These are phyloP conservation scores for Acropora tenuis DNA, from an alignment of 64 coral and sea anemone genomes.

Conservation along the genomic window DNA sequence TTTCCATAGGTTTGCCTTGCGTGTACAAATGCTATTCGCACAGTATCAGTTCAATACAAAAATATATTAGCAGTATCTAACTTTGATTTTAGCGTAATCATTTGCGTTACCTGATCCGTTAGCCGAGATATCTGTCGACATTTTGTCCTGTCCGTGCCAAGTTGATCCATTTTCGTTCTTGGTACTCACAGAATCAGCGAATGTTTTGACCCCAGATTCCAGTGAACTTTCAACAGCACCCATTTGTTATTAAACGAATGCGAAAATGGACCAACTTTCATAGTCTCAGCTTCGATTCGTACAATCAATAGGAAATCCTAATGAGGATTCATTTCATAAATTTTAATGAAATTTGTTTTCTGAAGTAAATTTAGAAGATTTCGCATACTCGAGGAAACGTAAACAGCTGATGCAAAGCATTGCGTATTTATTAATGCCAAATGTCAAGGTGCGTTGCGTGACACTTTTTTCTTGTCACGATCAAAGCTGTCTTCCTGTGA, in stretches of 20 bases:
- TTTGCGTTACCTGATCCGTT: constrained; percentile 10
- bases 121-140: neutral
- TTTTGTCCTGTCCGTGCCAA: neutral
- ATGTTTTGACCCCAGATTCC: constrained; percentile 19
- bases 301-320: neutral
- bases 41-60: too few species aligned
- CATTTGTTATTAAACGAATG: neutral
- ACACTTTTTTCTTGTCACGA: too few species aligned
- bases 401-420: too few species aligned
- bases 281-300: neutral
- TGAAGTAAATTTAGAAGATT: too few species aligned
- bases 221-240: constrained; percentile 12
- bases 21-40: too few species aligned
- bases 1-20: too few species aligned
- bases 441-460: too few species aligned
- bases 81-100: neutral
- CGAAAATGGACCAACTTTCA: neutral
- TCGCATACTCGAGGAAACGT: too few species aligned
- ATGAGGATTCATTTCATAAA: neutral
- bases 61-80: neutral
- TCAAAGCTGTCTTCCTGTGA: too few species aligned
- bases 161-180: neutral
- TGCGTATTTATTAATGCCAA: too few species aligned
- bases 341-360: neutral
- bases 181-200: constrained; percentile 26